Evolutionary conservation across 2,888 invertebrate species (phyloP).

Genomic region (Chrysotoxum bicinctum): DNA sequence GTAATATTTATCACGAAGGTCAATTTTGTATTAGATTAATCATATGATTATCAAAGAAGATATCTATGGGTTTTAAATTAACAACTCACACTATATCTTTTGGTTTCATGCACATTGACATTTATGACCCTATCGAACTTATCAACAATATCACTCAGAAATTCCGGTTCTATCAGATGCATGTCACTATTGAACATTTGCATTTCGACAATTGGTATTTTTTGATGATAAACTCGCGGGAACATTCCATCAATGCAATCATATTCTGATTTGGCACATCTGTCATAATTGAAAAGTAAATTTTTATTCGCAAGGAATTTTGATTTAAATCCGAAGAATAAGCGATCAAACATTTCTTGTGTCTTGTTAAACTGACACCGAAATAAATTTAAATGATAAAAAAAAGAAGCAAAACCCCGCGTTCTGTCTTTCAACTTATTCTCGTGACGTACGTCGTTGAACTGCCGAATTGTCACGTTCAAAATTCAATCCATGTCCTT

Average conservation of each 20-base stretch:
- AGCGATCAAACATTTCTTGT: slow-evolving; percentile 72
- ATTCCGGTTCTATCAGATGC: slow-evolving; percentile 78
- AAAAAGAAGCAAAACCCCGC: background rate
- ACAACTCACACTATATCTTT: slow-evolving; percentile 75
- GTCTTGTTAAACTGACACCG: too few species aligned
- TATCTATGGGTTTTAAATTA: background rate
- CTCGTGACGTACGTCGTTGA: slow-evolving; percentile 45
- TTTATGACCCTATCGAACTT: slow-evolving; percentile 84
- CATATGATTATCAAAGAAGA: too few species aligned
- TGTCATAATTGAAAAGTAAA: slow-evolving; percentile 67
- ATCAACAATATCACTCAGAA: slow-evolving; percentile 84
- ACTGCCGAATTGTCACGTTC: slow-evolving; percentile 35
- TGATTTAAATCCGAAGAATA: slow-evolving; percentile 65
- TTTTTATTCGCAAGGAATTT: slow-evolving; percentile 68
- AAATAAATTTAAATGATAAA: background rate
- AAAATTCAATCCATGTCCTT: slow-evolving; percentile 55
- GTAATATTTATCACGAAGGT: too few species aligned
- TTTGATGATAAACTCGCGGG: slow-evolving; percentile 75
- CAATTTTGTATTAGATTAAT: too few species aligned
- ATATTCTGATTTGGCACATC: slow-evolving; percentile 68
- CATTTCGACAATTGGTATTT: slow-evolving; percentile 74
- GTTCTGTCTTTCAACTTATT: slow-evolving; percentile 7
- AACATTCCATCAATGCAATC: slow-evolving; percentile 76
- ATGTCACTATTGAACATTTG: slow-evolving; percentile 72
- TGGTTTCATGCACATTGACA: slow-evolving; percentile 81